Base-by-base conservation (phyloP, 2,113 vertebrate genomes). In the Chascanopsetta lugubris region DNA sequence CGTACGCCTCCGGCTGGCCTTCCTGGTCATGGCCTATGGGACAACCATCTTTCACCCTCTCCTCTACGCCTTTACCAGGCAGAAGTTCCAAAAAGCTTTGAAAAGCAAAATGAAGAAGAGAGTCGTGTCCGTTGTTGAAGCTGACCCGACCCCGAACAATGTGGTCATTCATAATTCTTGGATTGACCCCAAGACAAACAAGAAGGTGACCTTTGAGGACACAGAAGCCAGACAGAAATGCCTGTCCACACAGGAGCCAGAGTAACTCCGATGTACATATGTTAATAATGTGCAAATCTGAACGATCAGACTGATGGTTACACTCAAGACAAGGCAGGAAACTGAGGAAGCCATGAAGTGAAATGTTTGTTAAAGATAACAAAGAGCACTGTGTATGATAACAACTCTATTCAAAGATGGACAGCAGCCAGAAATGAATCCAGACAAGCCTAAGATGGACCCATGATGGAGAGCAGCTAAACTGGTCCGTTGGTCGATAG, bases 101-200 rank as follows among this genome's bases (percentile, higher is more conserved):
- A 98, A 96, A 90, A 98, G 96, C 85, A 98, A 96, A 89, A 97
- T 98, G 94, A 99, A 98, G 92, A 98, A 99, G 70, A 84, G 95
- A 80, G 95, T 97, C 54, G 95, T 97, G 87, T 97, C 97, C 34
- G 95, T 96, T 61, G 95, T 96, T 21, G 96, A 97, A 88, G 95
- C 94, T n/a, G 95, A 97, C 26, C 94, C 94, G 0, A 85, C 94
- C 67, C 96, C 95, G 36, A 97, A 96, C 83, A 96, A 97, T 0
- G 94, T 94, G 60, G 93, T 97, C 82, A 97, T 98, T 84, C 95
- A 95, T 72, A 97, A 98, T 76, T 96, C 95, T 2, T 97, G 96
- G 96, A 96, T 96, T 67, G 94, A 98, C 70, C 95, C 95, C 61
- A 95, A 94, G 77, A 93, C 94, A 77, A 96, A 94, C 85, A 96